These are phyloP conservation scores for Tragulus kanchil DNA, from an alignment of 2,113 vertebrate species.

Conservation along the genomic window DNA sequence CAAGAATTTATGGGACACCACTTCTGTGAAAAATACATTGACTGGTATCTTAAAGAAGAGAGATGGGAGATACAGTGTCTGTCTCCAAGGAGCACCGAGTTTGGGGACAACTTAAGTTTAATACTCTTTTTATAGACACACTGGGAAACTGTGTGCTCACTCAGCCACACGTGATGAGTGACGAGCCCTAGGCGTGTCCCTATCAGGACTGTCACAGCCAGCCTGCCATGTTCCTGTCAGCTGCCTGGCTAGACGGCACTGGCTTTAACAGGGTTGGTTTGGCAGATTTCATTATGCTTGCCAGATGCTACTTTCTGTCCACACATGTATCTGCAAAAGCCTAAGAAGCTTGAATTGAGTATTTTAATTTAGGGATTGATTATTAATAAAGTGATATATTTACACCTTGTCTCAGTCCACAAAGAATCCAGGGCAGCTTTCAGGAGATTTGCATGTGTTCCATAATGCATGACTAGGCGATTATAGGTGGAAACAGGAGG, in stretches of 20 bases:
- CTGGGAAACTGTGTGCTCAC: rapidly evolving
- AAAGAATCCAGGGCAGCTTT: neutral
- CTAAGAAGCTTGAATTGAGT: neutral
- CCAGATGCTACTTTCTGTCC: neutral
- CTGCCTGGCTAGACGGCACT: neutral
- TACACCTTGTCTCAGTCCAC: neutral
- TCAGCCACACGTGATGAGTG: neutral
- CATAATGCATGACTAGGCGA: neutral
- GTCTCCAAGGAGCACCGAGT: neutral
- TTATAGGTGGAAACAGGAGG: neutral
- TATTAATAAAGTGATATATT: neutral
- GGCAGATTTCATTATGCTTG: neutral
- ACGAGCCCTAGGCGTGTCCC: neutral
- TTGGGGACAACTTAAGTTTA: neutral
- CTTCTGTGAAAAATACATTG: neutral
- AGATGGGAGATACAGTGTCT: neutral
- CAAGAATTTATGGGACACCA: neutral
- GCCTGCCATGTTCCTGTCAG: rapidly evolving
- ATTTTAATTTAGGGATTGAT: neutral
- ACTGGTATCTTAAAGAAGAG: neutral
- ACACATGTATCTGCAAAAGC: neutral
- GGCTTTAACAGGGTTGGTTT: neutral
- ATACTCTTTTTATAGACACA: neutral
- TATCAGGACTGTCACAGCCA: rapidly evolving
- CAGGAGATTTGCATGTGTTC: neutral